A percentile compares a stretch with the other conserved stretches of the same genome.
Conservation (phyloP, 2,797 vertebrate species). For the Gallinago stenura region DNA sequence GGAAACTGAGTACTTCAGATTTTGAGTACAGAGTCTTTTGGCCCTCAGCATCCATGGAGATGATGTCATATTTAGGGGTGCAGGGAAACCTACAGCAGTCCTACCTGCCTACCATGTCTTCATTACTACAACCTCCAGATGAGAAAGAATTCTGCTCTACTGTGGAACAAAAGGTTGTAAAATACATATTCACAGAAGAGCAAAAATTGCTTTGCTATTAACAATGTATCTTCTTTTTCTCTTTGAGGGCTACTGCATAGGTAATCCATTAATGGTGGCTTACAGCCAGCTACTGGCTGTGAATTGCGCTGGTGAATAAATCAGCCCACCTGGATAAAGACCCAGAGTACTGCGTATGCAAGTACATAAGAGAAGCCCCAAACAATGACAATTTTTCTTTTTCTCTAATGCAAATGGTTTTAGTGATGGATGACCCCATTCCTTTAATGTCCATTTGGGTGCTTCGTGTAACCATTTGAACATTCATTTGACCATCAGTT, state of each 20-base stretch:
- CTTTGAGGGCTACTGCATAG: conserved; percentile 26
- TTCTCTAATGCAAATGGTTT: not conserved
- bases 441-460: not conserved
- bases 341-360: not conserved
- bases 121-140: not conserved
- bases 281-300: not conserved
- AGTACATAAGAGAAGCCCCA: not conserved
- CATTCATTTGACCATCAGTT: not conserved
- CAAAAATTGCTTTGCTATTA: conserved; percentile 14
- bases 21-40: not conserved
- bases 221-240: conserved; percentile 29
- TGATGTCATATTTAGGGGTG: not conserved
- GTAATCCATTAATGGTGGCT: conserved; percentile 42
- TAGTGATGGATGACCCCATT: not conserved
- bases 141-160: not conserved
- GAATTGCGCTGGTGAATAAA: conserved; percentile 23
- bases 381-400: not conserved
- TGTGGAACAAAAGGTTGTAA: not conserved
- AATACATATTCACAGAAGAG: not conserved
- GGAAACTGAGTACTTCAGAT: not conserved
- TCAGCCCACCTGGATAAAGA: not conserved
- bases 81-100: not conserved
- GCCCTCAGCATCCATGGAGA: accelerated
- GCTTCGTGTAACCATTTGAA: not conserved
- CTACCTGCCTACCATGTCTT: not conserved